Percentiles rank a stretch among this genome's conserved stretches.
phyloP scores from a whole-genome alignment of 2,113 vertebrate genomes.

The Rhinolophus sinicus region DNA sequence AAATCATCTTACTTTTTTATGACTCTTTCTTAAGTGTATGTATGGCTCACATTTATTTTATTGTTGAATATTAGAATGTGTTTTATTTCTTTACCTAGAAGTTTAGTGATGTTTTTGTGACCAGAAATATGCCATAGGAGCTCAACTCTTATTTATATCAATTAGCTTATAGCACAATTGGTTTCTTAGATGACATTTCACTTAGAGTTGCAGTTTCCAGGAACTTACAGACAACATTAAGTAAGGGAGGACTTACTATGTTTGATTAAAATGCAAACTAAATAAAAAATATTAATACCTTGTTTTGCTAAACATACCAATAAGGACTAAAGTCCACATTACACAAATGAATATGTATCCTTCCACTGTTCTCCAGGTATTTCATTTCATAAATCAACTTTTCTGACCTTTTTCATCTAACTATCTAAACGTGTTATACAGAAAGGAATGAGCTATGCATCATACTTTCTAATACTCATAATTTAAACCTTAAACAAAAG shows the following conservation, averaged over 20 bases:
- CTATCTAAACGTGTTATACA: not conserved
- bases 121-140: not conserved
- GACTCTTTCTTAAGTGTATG: not conserved
- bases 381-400: not conserved
- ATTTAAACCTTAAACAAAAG: not conserved
- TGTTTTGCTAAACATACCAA: not conserved
- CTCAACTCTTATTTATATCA: not conserved
- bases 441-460: not conserved
- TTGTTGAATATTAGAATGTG: not conserved
- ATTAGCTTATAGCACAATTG: no score
- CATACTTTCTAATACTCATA: not conserved
- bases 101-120: not conserved
- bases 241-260: not conserved
- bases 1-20: not conserved
- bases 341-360: accelerated
- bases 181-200: no score
- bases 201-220: no score
- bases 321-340: not conserved
- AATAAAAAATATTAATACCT: not conserved
- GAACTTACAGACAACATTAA: no score
- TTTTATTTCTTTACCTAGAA: not conserved
- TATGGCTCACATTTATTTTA: not conserved
- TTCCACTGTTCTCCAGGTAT: not conserved
- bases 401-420: not conserved
- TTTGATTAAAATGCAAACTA: not conserved